Evolutionary conservation across 2,888 invertebrate genomes (phyloP), one percentile per base, ranked within the genome.

Genomic region (Buathra laborator): DNA sequence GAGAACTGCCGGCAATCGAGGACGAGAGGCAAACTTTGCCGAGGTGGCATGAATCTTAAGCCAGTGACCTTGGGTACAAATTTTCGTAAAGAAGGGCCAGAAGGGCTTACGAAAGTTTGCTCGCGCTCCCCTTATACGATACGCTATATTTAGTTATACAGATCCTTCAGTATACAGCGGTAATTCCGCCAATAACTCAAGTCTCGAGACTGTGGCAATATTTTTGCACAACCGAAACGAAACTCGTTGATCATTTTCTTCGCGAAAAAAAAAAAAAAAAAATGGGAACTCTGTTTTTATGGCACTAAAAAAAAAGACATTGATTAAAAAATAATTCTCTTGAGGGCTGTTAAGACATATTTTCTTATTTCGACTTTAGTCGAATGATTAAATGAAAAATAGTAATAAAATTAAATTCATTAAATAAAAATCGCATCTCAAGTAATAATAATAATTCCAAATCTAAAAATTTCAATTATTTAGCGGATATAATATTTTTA

Each of bases 11-110:
- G 51, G 43, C 9, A 46, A 9, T 5, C 29, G 46, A 5, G 59
- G n/a, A 67, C 37, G 51, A 51, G 51, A 51, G 51, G 29, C 43
- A 53, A 77, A 82, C 71, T 77, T 82, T 74, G 71, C 29, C 71
- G 59, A 37, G 71, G 43, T 53, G 66, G 43, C 53, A 53, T 62
- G 83, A 83, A 75, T 83, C 75, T 83, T 66, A 24, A 79, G 70
- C 19, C 62, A 64, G 59, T 64, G 68, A 81, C 76, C 81, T 76
- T 76, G 76, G 32, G 19, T 19, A 19, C 46, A 32, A 68, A 79
- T 75, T 83, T 74, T 10, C 37, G 29, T n/a, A 19, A 48, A 68
- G 44, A 68, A 72, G 51, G 67, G 37, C n/a, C 32, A 62, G 32
- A 64, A 56, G 68, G 72, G 51, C 14, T 83, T 4, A 43, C 19